phyloP scores from a whole-genome alignment of 1,140 invertebrate genomes.

The Ceratosolen fusciceps region DNA sequence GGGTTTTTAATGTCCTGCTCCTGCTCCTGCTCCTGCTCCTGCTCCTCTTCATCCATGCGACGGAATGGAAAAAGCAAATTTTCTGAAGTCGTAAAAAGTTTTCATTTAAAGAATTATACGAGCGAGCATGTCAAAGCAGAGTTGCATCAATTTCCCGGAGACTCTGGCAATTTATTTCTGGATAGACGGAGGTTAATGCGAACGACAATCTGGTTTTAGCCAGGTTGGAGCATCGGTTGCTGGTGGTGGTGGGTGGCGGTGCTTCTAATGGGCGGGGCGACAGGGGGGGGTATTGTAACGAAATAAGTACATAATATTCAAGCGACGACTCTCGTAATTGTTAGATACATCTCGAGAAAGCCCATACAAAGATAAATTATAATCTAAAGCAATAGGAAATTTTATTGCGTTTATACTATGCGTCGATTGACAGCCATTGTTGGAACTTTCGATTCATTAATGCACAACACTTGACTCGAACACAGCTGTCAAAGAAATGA shows the following conservation, averaged over 20 bases:
- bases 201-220: neutral
- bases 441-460: neutral
- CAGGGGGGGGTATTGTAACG: too few species aligned
- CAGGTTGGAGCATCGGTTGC: too few species aligned
- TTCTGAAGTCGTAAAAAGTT: neutral
- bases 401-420: neutral
- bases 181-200: neutral
- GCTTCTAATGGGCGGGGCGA: too few species aligned
- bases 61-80: neutral
- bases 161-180: neutral
- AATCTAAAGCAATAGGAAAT: neutral
- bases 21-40: too few species aligned
- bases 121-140: neutral
- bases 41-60: neutral
- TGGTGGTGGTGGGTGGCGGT: too few species aligned
- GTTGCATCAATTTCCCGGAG: neutral
- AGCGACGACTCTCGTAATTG: too few species aligned
- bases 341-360: neutral
- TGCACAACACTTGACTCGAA: neutral
- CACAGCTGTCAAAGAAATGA: neutral
- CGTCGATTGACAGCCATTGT: neutral
- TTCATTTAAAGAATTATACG: neutral
- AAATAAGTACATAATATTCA: too few species aligned
- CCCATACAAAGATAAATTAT: neutral
- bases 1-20: too few species aligned